phyloP scores from a whole-genome alignment of 2,888 invertebrate genomes.

The Andrena flavipes region DNA sequence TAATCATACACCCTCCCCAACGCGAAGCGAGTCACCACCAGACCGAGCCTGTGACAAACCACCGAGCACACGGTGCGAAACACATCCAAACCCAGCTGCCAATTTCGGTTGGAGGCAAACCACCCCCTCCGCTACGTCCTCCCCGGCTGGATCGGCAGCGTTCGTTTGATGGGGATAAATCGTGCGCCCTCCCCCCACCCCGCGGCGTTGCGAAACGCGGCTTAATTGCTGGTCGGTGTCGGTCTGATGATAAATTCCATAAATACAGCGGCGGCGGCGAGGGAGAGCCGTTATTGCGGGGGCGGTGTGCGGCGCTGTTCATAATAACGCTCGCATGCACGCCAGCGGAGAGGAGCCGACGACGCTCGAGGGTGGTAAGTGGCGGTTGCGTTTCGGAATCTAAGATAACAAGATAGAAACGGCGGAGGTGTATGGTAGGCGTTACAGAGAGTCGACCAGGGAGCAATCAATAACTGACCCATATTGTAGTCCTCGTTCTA shows the following conservation, averaged over 20 bases:
- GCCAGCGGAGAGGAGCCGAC: constrained; percentile 53
- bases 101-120: background rate
- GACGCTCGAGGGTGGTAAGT: constrained; percentile 61
- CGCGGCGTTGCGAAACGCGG: background rate
- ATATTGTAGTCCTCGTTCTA: constrained; percentile 79
- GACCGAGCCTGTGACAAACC: too few species aligned
- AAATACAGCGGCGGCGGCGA: constrained; percentile 14
- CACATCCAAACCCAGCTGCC: background rate
- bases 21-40: too few species aligned
- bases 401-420: constrained; percentile 81
- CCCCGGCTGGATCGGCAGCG: constrained; percentile 4
- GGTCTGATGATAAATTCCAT: constrained; percentile 35
- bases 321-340: constrained; percentile 57
- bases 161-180: constrained; percentile 16
- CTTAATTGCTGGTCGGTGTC: constrained; percentile 22
- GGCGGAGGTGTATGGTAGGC: constrained; percentile 78
- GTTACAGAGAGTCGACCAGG: constrained; percentile 79
- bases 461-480: constrained; percentile 83
- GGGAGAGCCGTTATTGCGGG: constrained; percentile 50
- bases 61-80: too few species aligned
- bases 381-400: constrained; percentile 74
- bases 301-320: background rate
- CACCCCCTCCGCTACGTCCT: background rate
- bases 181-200: background rate
- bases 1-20: too few species aligned